Percentiles rank a stretch among this genome's conserved stretches.
These are phyloP conservation scores for Leptinotarsa undecemlineata DNA, from an alignment of 1,140 invertebrate species.

Conservation along the genomic window DNA sequence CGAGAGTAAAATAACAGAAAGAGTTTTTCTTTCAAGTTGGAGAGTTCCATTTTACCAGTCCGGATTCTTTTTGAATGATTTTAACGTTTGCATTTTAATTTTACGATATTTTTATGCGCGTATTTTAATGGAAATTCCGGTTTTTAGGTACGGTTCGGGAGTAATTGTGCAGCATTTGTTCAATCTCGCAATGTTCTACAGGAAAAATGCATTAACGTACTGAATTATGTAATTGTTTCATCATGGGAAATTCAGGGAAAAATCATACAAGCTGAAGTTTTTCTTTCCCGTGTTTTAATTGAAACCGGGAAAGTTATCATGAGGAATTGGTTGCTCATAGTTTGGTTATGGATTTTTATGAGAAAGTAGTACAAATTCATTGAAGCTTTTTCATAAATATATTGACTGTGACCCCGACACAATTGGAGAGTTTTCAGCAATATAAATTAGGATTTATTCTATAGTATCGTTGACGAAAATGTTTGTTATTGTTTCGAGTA, in stretches of 20 bases:
- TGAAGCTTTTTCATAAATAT: too few species aligned
- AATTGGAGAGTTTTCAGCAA: too few species aligned
- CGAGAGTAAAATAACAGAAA: conserved; percentile 19
- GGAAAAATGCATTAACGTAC: conserved; percentile 10
- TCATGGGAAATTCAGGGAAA: background rate
- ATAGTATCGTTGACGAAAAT: too few species aligned
- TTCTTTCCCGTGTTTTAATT: too few species aligned
- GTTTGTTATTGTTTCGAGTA: too few species aligned
- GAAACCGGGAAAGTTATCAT: too few species aligned
- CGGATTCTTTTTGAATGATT: conserved; percentile 17
- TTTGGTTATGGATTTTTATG: too few species aligned
- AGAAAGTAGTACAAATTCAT: too few species aligned
- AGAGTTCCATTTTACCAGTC: conserved; percentile 18
- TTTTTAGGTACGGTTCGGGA: conserved; percentile 11
- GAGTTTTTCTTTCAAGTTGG: conserved; percentile 13
- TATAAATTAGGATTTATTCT: too few species aligned
- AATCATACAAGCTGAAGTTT: background rate
- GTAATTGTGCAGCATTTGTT: conserved; percentile 14
- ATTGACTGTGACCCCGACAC: too few species aligned
- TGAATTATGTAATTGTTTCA: conserved; percentile 2
- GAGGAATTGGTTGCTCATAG: too few species aligned
- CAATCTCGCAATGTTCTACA: conserved; percentile 11
- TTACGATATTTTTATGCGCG: conserved; percentile 21
- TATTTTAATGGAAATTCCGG: conserved; percentile 17
- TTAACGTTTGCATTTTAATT: conserved; percentile 26